phyloP scores from a whole-genome alignment of 2,797 vertebrate genomes.

The Anabacerthia variegaticeps region DNA sequence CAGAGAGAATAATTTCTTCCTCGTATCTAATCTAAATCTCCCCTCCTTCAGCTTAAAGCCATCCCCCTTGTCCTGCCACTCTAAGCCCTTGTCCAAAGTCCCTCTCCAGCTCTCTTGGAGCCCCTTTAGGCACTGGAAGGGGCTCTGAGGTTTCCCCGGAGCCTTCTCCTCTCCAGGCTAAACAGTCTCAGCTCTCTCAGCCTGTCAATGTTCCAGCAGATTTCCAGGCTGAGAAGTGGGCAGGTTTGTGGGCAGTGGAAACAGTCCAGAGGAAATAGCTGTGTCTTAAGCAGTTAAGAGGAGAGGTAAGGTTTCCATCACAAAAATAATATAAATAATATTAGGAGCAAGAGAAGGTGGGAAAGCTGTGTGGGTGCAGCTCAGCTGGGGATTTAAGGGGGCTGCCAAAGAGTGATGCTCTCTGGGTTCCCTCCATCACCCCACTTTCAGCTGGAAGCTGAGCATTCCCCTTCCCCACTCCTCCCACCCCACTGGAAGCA shows the following conservation, averaged over 20 bases:
- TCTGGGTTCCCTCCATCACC: neutral
- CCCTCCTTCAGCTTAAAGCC: rapidly evolving
- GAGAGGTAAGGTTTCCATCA: neutral
- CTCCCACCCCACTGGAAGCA: neutral
- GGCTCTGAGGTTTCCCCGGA: neutral
- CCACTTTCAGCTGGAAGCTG: neutral
- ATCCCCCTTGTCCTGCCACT: neutral
- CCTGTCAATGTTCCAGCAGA: neutral
- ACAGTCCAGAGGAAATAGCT: neutral
- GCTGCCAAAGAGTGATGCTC: neutral
- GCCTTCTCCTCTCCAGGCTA: neutral
- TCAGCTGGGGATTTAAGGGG: neutral
- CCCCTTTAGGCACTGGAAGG: neutral
- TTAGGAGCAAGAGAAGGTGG: neutral
- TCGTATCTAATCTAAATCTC: neutral
- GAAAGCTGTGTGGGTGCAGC: neutral
- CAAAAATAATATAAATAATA: neutral
- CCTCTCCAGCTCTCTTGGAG: neutral
- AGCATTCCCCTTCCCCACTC: rapidly evolving
- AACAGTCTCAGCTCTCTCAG: neutral
- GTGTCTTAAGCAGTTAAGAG: neutral
- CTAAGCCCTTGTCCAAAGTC: neutral
- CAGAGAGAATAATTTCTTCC: neutral
- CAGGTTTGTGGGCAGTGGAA: neutral
- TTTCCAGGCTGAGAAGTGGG: neutral